Evolutionary conservation across 2,113 vertebrate species (phyloP).

Genomic region (Meleagris gallopavo): DNA sequence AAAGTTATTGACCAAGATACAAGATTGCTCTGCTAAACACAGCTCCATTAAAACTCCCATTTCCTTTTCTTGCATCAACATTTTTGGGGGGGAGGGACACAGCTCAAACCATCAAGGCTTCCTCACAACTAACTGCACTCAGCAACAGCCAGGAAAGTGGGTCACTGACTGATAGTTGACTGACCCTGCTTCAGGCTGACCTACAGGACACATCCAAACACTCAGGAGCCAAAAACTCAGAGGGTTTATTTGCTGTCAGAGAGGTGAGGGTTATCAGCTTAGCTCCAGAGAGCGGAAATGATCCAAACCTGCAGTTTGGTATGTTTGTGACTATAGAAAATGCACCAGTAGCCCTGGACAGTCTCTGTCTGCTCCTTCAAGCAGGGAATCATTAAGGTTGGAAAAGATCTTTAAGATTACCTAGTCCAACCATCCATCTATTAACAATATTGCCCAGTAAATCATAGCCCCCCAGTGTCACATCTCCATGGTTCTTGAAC

Average conservation of each 20-base stretch:
- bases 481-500: no score
- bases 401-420: no score
- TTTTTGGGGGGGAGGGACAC: not conserved
- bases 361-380: not conserved
- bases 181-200: not conserved
- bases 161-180: slow-evolving; percentile 11
- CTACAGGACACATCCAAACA: not conserved
- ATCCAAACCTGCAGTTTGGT: not conserved
- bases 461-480: no score
- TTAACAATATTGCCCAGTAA: no score
- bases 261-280: not conserved
- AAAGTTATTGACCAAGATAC: not conserved
- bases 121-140: not conserved
- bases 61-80: not conserved
- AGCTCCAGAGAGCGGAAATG: not conserved
- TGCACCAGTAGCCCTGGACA: not conserved
- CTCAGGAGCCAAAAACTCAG: not conserved
- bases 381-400: not conserved
- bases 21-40: not conserved
- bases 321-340: not conserved
- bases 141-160: slow-evolving; percentile 50
- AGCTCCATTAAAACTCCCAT: not conserved
- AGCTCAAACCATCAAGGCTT: not conserved
- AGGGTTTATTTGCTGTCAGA: not conserved
- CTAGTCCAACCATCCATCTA: no score